phyloP scores from a whole-genome alignment of 2,888 invertebrate species.

The Teleogryllus oceanicus region DNA sequence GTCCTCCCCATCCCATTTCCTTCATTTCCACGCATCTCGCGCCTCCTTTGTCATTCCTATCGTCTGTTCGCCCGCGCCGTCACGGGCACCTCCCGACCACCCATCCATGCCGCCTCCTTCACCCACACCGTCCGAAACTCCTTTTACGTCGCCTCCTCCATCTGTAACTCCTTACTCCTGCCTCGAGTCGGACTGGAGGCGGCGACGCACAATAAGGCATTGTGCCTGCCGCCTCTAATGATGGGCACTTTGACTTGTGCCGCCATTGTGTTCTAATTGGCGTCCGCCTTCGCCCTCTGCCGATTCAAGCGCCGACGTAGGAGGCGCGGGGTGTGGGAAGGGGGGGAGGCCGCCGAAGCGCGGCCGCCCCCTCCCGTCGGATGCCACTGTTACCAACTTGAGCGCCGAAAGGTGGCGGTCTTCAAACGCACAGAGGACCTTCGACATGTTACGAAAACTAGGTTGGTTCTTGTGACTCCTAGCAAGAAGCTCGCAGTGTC shows the following conservation, averaged over 20 bases:
- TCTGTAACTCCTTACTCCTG: neutral
- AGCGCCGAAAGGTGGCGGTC: neutral
- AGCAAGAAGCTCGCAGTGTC: neutral
- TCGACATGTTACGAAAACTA: neutral
- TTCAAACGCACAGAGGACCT: neutral
- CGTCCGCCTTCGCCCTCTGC: neutral
- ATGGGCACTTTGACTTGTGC: slow-evolving; percentile 18
- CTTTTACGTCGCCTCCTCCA: no score
- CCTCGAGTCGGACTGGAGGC: neutral
- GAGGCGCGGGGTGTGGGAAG: no score
- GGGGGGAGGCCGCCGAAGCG: no score
- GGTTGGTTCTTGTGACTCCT: neutral
- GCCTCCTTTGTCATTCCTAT: no score
- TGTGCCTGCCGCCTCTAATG: neutral
- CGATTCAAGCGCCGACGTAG: neutral
- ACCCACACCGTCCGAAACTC: neutral
- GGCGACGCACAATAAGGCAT: neutral
- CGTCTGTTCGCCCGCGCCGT: neutral
- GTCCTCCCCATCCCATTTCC: no score
- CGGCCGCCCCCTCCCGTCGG: no score
- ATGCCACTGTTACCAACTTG: neutral
- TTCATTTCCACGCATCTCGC: no score
- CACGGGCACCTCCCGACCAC: neutral
- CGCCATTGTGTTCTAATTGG: slow-evolving; percentile 18
- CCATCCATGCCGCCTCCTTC: neutral